Evolutionary conservation across 2,888 invertebrate genomes (phyloP).

Genomic region (Entomobrya proxima): DNA sequence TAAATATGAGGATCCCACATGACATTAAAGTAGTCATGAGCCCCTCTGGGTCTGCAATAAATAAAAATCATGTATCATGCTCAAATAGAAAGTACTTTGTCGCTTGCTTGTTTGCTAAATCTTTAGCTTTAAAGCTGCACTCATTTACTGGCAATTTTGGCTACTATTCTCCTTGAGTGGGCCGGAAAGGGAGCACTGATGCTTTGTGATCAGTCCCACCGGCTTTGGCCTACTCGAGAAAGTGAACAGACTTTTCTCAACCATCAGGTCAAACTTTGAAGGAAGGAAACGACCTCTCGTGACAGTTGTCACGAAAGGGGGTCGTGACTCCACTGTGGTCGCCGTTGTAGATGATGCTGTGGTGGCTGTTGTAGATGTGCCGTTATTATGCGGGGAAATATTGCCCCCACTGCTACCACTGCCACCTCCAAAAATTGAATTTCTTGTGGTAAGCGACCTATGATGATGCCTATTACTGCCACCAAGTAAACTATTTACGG

Average conservation of each 20-base stretch:
- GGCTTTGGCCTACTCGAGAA: conserved; percentile 74
- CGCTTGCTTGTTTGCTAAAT: background rate
- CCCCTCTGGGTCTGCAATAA: conserved; percentile 74
- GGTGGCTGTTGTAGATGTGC: background rate
- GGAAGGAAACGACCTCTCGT: conserved; percentile 74
- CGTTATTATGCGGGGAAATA: background rate
- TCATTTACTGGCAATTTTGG: conserved; percentile 57
- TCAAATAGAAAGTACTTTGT: background rate
- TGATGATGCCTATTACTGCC: conserved; percentile 1
- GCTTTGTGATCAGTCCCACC: conserved; percentile 69
- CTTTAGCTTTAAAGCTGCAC: background rate
- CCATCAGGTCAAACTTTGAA: conserved; percentile 75
- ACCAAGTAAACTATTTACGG: background rate
- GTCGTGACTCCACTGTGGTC: conserved; percentile 65
- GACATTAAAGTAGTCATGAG: conserved; percentile 74
- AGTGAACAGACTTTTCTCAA: conserved; percentile 73
- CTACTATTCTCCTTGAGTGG: conserved; percentile 46
- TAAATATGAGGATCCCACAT: conserved; percentile 75
- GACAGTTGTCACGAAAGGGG: conserved; percentile 75
- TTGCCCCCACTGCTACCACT: conserved; percentile 15
- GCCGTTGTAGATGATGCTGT: conserved; percentile 47
- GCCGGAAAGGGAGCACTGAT: conserved; percentile 71
- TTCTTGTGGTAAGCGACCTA: conserved; percentile 46
- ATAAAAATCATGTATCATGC: background rate
- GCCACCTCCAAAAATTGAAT: conserved; percentile 45